phyloP scores from a whole-genome alignment of 2,797 vertebrate species.

The Takifugu rubripes region DNA sequence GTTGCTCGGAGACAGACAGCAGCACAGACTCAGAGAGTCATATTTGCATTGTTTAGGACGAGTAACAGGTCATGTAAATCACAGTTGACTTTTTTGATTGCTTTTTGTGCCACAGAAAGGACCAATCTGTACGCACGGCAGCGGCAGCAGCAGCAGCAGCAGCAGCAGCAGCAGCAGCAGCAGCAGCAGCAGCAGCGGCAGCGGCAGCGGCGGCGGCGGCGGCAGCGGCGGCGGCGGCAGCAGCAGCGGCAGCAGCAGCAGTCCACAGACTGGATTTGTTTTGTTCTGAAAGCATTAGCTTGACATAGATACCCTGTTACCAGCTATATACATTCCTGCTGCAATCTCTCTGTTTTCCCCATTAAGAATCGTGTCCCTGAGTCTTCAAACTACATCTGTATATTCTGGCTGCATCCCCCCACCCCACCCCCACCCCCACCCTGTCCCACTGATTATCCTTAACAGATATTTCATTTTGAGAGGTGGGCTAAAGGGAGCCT shows the following conservation, averaged over 20 bases:
- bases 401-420: slow-evolving; percentile 31
- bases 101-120: slow-evolving; percentile 30
- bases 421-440: slow-evolving; percentile 15
- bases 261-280: slow-evolving; percentile 42
- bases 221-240: slow-evolving; percentile 21
- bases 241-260: slow-evolving; percentile 29
- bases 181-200: slow-evolving; percentile 24
- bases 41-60: slow-evolving; percentile 66
- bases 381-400: slow-evolving; percentile 61
- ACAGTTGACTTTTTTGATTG: slow-evolving; percentile 43
- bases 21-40: slow-evolving; percentile 51
- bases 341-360: slow-evolving; percentile 35
- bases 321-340: slow-evolving; percentile 48
- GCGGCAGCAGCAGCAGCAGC: slow-evolving; percentile 8
- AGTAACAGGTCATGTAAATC: slow-evolving; percentile 55
- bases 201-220: slow-evolving; percentile 8
- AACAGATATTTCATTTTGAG: slow-evolving; percentile 46
- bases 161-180: slow-evolving; percentile 22
- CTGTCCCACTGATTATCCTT: slow-evolving; percentile 21
- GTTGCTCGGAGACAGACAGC: slow-evolving; percentile 48
- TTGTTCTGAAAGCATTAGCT: slow-evolving; percentile 41
- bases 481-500: slow-evolving; percentile 62
- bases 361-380: slow-evolving; percentile 68
- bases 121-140: slow-evolving; percentile 18
- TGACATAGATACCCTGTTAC: slow-evolving; percentile 67